Percentiles rank a stretch among this genome's conserved stretches.
These are phyloP conservation scores for Hydrozoanthus gracilis DNA, from an alignment of 92 coral and sea anemone genomes.

Conservation along the genomic window DNA sequence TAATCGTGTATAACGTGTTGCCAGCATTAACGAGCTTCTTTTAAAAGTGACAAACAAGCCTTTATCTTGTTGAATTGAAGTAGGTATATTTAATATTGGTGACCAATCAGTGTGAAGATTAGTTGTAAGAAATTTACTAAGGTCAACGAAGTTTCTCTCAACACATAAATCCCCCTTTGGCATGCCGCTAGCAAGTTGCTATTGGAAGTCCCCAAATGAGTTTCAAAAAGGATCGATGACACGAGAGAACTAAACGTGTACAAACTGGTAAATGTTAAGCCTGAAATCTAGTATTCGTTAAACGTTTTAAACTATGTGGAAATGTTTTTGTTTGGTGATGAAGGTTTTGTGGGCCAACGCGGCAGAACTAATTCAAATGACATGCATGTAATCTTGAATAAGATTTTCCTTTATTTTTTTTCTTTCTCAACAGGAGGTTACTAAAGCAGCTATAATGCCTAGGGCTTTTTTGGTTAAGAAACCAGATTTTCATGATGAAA, in stretches of 20 bases:
- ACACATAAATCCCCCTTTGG: background rate
- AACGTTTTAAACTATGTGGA: background rate
- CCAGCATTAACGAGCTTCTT: constrained; percentile 66
- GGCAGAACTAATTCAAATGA: constrained; percentile 25
- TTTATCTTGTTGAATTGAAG: constrained; percentile 62
- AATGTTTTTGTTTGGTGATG: constrained; percentile 9
- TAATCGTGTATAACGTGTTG: constrained; percentile 60
- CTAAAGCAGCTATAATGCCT: constrained; percentile 23
- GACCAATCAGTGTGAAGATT: constrained; percentile 65
- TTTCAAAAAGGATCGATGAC: background rate
- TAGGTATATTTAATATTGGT: constrained; percentile 56
- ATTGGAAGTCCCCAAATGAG: background rate
- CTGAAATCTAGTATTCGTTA: background rate
- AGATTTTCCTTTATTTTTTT: constrained; percentile 6
- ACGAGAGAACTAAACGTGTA: constrained; percentile 3
- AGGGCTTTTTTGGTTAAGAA: constrained; percentile 44
- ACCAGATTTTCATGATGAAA: constrained; percentile 4
- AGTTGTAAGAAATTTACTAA: constrained; percentile 16
- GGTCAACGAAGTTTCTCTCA: constrained; percentile 30
- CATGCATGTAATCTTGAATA: constrained; percentile 30
- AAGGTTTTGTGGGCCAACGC: constrained; percentile 3
- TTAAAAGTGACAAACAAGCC: constrained; percentile 62
- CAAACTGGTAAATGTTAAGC: background rate
- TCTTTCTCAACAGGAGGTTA: constrained; percentile 2
- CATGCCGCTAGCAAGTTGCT: constrained; percentile 22